Conservation (phyloP, 2,888 invertebrate genomes). For the Gnatocerus cornutus region DNA sequence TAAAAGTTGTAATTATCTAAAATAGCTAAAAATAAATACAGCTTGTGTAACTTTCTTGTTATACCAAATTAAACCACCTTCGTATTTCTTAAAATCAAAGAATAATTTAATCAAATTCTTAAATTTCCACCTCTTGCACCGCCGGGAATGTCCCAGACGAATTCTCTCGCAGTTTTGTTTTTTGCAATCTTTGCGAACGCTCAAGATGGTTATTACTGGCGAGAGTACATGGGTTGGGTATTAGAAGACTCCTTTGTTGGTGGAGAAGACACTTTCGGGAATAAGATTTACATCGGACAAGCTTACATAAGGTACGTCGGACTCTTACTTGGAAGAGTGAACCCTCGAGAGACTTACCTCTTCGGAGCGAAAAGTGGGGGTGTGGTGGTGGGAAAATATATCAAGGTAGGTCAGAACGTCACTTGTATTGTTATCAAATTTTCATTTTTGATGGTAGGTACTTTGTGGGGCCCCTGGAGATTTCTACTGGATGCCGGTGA, state of each 20-base stretch:
- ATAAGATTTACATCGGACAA: not conserved
- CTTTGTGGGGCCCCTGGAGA: not conserved
- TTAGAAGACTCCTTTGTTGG: not conserved
- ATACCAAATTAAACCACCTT: no score
- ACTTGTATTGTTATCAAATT: no score
- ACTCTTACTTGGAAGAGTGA: not conserved
- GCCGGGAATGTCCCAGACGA: not conserved
- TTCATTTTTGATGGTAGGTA: not conserved
- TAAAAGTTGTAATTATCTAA: no score
- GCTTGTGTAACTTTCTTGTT: no score
- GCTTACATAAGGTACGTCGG: not conserved
- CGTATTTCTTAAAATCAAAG: no score
- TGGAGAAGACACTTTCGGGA: not conserved
- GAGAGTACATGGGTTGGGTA: not conserved
- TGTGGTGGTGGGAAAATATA: not conserved
- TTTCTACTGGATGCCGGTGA: not conserved
- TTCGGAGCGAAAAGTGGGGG: not conserved
- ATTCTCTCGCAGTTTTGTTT: not conserved
- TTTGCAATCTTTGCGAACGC: not conserved
- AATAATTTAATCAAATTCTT: no score
- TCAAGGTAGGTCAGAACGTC: not conserved
- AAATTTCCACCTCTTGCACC: no score
- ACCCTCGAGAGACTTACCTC: not conserved
- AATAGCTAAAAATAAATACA: no score
- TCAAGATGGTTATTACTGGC: not conserved